These are phyloP conservation scores for Antheraea yamamai DNA, from an alignment of 2,888 invertebrate genomes.

Conservation along the genomic window DNA sequence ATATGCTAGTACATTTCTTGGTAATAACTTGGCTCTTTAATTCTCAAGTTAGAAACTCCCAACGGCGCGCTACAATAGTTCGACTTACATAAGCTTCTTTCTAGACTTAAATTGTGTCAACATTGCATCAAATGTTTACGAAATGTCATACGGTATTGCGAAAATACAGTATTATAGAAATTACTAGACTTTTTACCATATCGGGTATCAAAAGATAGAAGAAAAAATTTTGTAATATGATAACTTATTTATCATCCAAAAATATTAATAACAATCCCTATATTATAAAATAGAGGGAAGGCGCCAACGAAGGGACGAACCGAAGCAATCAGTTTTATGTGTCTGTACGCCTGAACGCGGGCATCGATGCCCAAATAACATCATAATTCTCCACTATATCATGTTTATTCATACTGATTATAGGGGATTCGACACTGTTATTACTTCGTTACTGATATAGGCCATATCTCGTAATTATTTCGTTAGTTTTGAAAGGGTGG, in stretches of 20 bases:
- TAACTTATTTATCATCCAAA: neutral
- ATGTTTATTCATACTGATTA: slow-evolving; percentile 6
- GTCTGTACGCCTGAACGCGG: slow-evolving; percentile 34
- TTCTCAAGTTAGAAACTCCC: too few relatives aligned
- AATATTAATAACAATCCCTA: neutral
- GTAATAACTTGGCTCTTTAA: too few relatives aligned
- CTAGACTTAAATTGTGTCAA: too few relatives aligned
- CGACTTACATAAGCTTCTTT: too few relatives aligned
- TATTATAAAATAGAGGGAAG: neutral
- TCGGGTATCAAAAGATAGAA: neutral
- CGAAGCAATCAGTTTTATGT: slow-evolving; percentile 43
- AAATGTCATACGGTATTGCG: too few relatives aligned
- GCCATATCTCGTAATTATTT: neutral
- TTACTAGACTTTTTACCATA: neutral
- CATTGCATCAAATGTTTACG: too few relatives aligned
- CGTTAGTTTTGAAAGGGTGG: neutral
- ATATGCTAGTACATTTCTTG: too few relatives aligned
- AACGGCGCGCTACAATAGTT: too few relatives aligned
- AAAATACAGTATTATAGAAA: neutral
- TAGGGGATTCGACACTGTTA: slow-evolving; percentile 1
- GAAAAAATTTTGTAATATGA: too few relatives aligned
- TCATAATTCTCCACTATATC: slow-evolving; percentile 9
- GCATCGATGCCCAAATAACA: slow-evolving; percentile 7
- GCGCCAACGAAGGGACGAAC: neutral
- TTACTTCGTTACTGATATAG: neutral